phyloP scores from a whole-genome alignment of 2,797 vertebrate genomes.

The Poecilia wingei region DNA sequence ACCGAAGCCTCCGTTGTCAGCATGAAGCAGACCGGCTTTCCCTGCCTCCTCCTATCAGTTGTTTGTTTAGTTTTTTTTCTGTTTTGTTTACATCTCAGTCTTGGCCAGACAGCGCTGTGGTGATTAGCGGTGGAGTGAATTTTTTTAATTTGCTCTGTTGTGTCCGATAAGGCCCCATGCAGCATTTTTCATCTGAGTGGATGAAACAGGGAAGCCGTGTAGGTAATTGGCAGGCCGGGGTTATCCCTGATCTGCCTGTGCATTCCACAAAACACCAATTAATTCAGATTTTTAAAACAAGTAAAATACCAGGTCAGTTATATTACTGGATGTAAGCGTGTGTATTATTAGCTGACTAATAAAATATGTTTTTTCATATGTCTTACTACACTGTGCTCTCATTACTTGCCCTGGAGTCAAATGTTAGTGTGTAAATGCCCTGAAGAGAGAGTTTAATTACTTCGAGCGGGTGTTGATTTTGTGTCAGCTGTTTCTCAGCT shows the following conservation, averaged over 20 bases:
- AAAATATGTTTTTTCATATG: slow-evolving; percentile 45
- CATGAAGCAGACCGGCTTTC: slow-evolving; percentile 44
- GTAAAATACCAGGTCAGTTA: slow-evolving; percentile 49
- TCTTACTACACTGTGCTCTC: slow-evolving; percentile 42
- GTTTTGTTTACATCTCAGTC: slow-evolving; percentile 79
- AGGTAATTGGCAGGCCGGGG: slow-evolving; percentile 81
- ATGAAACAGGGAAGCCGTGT: slow-evolving; percentile 71
- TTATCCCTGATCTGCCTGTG: slow-evolving; percentile 73
- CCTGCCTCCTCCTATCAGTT: slow-evolving; percentile 21
- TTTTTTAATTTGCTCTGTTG: slow-evolving; percentile 84
- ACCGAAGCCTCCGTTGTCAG: slow-evolving; percentile 57
- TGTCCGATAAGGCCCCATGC: slow-evolving; percentile 73
- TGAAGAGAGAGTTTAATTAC: slow-evolving; percentile 74
- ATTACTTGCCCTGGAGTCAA: slow-evolving; percentile 59
- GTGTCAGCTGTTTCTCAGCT: slow-evolving; percentile 70
- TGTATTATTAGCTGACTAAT: slow-evolving; percentile 66
- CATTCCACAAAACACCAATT: slow-evolving; percentile 75
- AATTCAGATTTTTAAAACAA: slow-evolving; percentile 62
- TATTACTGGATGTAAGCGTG: slow-evolving; percentile 38
- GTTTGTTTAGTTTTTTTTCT: slow-evolving; percentile 59
- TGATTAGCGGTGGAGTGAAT: slow-evolving; percentile 81
- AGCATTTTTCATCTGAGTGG: slow-evolving; percentile 76
- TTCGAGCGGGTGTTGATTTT: slow-evolving; percentile 57
- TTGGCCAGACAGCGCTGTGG: slow-evolving; percentile 63
- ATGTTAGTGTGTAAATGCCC: slow-evolving; percentile 80